These are phyloP conservation scores for Proteles cristata DNA, from an alignment of 2,113 vertebrate genomes.

Conservation along the genomic window DNA sequence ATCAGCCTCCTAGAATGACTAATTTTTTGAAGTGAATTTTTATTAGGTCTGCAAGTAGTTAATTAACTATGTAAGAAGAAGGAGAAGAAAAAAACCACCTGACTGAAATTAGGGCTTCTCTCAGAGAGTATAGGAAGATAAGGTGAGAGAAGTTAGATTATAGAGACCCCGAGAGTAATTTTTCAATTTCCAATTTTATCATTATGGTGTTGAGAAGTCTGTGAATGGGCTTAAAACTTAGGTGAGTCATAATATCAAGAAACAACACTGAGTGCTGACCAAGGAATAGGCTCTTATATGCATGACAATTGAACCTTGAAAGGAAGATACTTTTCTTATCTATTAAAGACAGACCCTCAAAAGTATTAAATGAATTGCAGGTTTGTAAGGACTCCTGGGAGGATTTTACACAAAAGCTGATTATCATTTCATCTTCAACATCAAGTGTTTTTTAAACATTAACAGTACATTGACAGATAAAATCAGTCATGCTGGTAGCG, in stretches of 20 bases:
- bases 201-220: background rate
- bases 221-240: background rate
- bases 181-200: background rate
- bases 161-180: background rate
- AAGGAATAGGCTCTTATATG: background rate
- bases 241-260: background rate
- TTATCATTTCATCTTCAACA: background rate
- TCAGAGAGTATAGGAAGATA: background rate
- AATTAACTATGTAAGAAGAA: background rate
- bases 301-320: background rate
- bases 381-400: background rate
- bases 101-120: background rate
- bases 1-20: background rate
- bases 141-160: background rate
- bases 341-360: background rate
- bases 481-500: background rate
- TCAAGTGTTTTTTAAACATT: background rate
- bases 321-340: background rate
- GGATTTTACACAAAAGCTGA: background rate
- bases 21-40: background rate
- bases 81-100: background rate
- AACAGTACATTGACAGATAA: background rate
- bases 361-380: background rate
- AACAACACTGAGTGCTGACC: background rate
- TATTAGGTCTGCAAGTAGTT: background rate